These are phyloP conservation scores for Scaptomyza hsui DNA, from an alignment of 1,140 invertebrate genomes.

Conservation along the genomic window DNA sequence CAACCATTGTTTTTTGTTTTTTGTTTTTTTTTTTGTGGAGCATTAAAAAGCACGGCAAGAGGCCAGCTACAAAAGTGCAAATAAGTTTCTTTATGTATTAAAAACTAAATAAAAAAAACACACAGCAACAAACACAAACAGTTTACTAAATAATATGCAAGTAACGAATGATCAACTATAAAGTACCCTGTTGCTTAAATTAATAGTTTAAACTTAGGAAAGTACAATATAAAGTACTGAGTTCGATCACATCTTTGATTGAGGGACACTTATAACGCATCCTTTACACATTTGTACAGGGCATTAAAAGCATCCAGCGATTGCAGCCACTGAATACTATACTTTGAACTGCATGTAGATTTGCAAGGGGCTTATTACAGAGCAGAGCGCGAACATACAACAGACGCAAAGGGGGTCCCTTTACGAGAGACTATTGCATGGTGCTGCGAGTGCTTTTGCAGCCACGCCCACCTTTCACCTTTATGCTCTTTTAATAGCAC, in stretches of 20 bases:
- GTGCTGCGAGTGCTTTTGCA: slow-evolving; percentile 23
- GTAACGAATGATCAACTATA: background rate
- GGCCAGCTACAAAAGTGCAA: slow-evolving; percentile 73
- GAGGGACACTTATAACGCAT: no score
- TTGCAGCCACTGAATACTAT: background rate
- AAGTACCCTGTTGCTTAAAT: background rate
- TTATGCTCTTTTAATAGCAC: slow-evolving; percentile 80
- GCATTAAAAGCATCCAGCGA: slow-evolving; percentile 28
- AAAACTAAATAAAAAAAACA: slow-evolving; percentile 53
- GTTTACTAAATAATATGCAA: slow-evolving; percentile 2
- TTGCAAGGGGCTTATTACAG: slow-evolving; percentile 53
- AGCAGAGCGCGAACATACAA: slow-evolving; percentile 10
- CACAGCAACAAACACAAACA: slow-evolving; percentile 11
- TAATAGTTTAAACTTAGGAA: no score
- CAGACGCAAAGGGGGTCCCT: slow-evolving; percentile 40
- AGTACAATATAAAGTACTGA: no score
- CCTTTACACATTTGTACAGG: background rate
- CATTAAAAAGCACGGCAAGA: slow-evolving; percentile 61
- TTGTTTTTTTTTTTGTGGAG: slow-evolving; percentile 38
- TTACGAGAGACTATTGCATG: slow-evolving; percentile 48
- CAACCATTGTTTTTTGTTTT: slow-evolving; percentile 5
- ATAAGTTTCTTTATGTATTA: slow-evolving; percentile 57
- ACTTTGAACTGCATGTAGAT: slow-evolving; percentile 43
- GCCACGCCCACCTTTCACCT: slow-evolving; percentile 63
- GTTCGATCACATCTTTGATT: no score